Percentiles rank a stretch among this genome's conserved stretches.
These are phyloP conservation scores for Erebia epiphron DNA, from an alignment of 2,888 invertebrate genomes.

Conservation along the genomic window DNA sequence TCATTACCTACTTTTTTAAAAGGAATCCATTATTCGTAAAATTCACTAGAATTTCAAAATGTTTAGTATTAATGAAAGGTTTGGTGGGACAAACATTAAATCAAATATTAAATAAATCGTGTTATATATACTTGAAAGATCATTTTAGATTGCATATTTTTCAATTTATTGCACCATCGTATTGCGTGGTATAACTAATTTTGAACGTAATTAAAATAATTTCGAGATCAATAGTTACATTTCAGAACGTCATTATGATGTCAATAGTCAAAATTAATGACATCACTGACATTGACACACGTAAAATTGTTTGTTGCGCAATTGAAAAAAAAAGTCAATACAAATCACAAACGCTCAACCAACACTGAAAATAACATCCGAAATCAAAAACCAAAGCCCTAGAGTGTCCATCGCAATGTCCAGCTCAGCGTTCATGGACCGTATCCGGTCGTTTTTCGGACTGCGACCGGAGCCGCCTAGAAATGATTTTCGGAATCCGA, in stretches of 20 bases:
- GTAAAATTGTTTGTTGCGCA: constrained; percentile 66
- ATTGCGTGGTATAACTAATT: no score
- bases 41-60: no score
- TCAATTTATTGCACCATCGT: no score
- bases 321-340: constrained; percentile 44
- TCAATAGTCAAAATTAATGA: background rate
- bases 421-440: constrained; percentile 60
- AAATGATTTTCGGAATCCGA: constrained; percentile 77
- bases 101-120: no score
- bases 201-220: no score
- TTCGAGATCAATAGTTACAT: background rate
- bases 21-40: no score
- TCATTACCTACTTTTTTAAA: no score
- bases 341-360: constrained; percentile 29
- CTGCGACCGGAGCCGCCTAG: constrained; percentile 59
- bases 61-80: no score
- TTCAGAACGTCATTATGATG: background rate
- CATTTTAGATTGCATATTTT: no score
- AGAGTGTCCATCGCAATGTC: constrained; percentile 41
- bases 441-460: constrained; percentile 66
- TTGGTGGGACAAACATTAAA: no score
- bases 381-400: constrained; percentile 40
- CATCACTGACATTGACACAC: background rate
- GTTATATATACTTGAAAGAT: no score
- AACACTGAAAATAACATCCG: constrained; percentile 29